Evolutionary conservation across 2,888 invertebrate species (phyloP), one percentile per base, ranked within the genome.

Genomic region (Gnatocerus cornutus): DNA sequence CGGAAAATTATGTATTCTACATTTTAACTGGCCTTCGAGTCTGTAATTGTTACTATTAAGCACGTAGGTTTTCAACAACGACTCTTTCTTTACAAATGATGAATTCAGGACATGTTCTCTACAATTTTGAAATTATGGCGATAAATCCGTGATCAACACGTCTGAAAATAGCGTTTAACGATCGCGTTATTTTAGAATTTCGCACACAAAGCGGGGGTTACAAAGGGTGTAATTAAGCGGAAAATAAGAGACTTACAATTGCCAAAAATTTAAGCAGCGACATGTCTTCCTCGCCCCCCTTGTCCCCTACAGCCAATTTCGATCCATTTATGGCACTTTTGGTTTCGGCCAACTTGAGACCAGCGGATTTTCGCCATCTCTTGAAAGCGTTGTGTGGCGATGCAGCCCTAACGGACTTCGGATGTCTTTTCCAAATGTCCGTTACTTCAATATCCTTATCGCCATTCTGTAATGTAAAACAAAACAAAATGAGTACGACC

Each of bases 181-280:
- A n/a, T 33, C 7, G 33, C 3, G 7, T 6, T 33, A 33, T 33
- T 33, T 39, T 39, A 21, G 21, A 2, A 5, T 39, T n/a, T n/a
- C n/a, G n/a, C 1, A 39, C 1, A 39, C 10, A 21, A 21, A 21
- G 21, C 21, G 21, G 4, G 21, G 21, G 21, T 4, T 4, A 21
- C 5, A 39, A 39, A 3, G 9, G 9, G 21, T 21, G 21, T 1
- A 21, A 3, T 21, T 21, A 21, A 21, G 21, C 1, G 21, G 21
- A 21, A 33, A 9, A 4, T 14, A 16, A n/a, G 43, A n/a, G 9
- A 92, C 92, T 92, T 89, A 93, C 93, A 88, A 93, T 90, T 80
- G 93, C 93, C 84, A 94, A 86, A 84, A 92, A 92, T 86, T 93
- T 93, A 76, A 93, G 88, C 76, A 88, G 78, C 1, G 87, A 86